Base-by-base conservation (phyloP, 2,797 vertebrate species). In the Yasuhikotakia modesta region DNA sequence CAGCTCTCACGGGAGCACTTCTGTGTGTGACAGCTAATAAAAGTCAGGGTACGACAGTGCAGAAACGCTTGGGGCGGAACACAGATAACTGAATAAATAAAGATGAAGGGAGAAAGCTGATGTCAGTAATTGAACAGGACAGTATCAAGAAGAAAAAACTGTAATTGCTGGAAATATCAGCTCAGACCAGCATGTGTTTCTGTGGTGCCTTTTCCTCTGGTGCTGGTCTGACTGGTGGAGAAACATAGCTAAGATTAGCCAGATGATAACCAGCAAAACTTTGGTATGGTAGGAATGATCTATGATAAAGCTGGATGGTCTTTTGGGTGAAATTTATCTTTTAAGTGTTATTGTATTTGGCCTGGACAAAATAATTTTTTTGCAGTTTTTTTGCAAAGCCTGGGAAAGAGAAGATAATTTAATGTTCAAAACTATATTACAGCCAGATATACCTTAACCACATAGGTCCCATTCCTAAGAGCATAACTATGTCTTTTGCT, bases 11-110 rank as follows among this genome's bases (percentile, higher is more conserved):
- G 87, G 87, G 88, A 90, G 87, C 80, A 83, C 82, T 72, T 55
- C 84, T 86, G 87, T 86, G 87, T 90, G 86, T 90, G 90, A 87
- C 88, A 88, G 85, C 85, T 91, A 92, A 92, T 91, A 73, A 76
- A 81, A 72, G 71, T 71, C 70, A 81, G 48, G 50, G 55, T 61
- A 78, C 4, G 35, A 19, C 46, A 46, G 16, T 53, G 7, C 58
- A 53, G 22, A n/a, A 71, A 55, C 21, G 58, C 35, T 64, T 5
- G 21, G 30, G 22, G 60, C 17, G 8, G 30, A 60, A 61, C 46
- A 57, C 30, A 30, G 68, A 71, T 46, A 63, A 70, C 0, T 12
- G 13, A 65, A 65, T 53, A 35, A 71, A 64, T 46, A n/a, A 76
- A 76, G 52, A 57, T 21, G 39, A 32, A 55, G 48, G 17, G 17